Base-by-base conservation (phyloP, 2,113 vertebrate species). In the Orycteropus afer region DNA sequence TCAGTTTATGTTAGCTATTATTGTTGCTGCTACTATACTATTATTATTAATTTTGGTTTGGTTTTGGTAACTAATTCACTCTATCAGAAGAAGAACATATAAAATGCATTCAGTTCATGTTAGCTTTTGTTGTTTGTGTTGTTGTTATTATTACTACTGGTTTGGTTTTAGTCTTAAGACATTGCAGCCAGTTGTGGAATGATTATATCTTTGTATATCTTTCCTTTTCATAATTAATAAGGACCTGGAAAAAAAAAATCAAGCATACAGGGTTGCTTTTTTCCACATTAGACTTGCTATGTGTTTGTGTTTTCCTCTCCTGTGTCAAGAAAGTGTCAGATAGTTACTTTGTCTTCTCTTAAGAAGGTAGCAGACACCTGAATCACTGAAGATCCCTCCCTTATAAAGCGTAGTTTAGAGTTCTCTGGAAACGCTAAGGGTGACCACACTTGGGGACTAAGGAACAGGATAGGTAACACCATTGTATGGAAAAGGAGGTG, bases 91-190 rank as follows among this genome's bases (percentile, higher is more conserved):
- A 45, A 81, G 9, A 86, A 25, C n/a, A n/a, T 9, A 59, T 47
- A 32, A 29, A 55, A 79, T 71, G 23, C 67, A 25, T 92, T 29
- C 29, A 47, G 47, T 67, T 78, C 29, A 78, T 47, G 45, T 29
- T 37, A 63, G 23, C 23, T 37, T 12, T 10, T 40, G 49, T 63
- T 45, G 42, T 81, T 47, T n/a, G 23, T 61, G 59, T 20, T 69
- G 13, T 2, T 65, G 15, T 53, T 53, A 49, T 61, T 51, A 37
- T 63, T 45, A 34, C 55, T 25, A 78, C n/a, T 18, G 20, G 8
- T 69, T 90, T 87, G 63, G 9, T 76, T 94, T 83, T 89, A 77
- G 32, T 67, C 13, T 57, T 53, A 47, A 94, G 69, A 47, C 34
- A 49, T 77, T 74, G 29, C 4, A 89, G 53, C 37, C 15, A 37